A percentile compares a stretch with the other conserved stretches of the same genome.
These are phyloP conservation scores for Lycophotia porphyrea DNA, from an alignment of 2,888 invertebrate species.

Conservation along the genomic window DNA sequence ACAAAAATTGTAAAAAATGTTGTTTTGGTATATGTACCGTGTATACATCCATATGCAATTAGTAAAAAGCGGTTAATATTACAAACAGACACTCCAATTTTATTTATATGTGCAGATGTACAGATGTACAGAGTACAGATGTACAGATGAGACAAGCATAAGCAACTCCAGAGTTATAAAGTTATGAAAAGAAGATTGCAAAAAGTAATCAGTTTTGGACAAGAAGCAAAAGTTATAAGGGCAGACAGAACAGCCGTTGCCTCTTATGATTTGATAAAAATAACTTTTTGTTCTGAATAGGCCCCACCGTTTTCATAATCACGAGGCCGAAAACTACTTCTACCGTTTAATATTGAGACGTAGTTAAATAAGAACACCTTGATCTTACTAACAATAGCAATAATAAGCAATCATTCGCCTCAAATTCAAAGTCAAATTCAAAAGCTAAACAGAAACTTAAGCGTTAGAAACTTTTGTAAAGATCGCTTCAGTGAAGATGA, in stretches of 20 bases:
- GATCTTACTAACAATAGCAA: conserved; percentile 24
- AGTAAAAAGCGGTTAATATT: no score
- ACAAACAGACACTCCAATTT: no score
- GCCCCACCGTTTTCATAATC: conserved; percentile 6
- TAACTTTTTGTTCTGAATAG: not conserved
- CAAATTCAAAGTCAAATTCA: conserved; percentile 9
- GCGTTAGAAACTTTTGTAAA: conserved; percentile 3
- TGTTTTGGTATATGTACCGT: no score
- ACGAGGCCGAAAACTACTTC: not conserved
- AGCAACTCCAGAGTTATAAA: not conserved
- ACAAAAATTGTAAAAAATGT: no score
- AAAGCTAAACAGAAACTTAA: conserved; percentile 11
- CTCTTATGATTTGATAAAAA: conserved; percentile 1
- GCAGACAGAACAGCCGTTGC: not conserved
- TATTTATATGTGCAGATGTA: no score
- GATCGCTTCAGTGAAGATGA: conserved; percentile 15
- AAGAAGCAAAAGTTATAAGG: conserved; percentile 17
- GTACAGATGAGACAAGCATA: not conserved
- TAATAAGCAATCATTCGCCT: conserved; percentile 19
- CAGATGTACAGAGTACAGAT: no score
- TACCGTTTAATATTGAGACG: not conserved
- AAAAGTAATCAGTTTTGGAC: conserved; percentile 6
- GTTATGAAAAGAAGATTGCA: not conserved
- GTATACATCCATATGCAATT: no score
- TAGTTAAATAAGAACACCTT: not conserved